These are phyloP conservation scores for Silurus meridionalis DNA, from an alignment of 2,113 vertebrate genomes.

Conservation along the genomic window DNA sequence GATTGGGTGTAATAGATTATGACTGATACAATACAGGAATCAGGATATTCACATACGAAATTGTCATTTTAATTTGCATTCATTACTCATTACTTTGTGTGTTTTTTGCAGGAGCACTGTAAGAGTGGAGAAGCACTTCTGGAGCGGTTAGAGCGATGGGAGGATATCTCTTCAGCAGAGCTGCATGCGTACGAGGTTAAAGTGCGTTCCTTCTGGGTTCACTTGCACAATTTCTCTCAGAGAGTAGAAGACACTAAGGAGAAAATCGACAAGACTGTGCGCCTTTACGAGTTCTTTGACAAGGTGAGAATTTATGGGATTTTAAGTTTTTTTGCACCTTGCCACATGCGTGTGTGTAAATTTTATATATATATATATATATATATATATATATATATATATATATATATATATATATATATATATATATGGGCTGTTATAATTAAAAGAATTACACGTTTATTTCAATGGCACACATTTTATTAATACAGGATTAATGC, in stretches of 20 bases:
- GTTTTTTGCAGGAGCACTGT: conserved; percentile 70
- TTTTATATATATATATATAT: too few relatives aligned
- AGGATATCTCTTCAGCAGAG: conserved; percentile 68
- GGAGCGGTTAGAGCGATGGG: conserved; percentile 71
- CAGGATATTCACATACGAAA: background rate
- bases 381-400: too few relatives aligned
- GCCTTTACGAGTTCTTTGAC: conserved; percentile 77
- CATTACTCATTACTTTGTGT: background rate
- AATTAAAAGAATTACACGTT: too few relatives aligned
- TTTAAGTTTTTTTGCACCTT: too few relatives aligned
- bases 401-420: too few relatives aligned
- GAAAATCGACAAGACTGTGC: conserved; percentile 69
- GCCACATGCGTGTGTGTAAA: too few relatives aligned
- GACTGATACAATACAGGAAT: background rate
- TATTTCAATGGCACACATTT: too few relatives aligned
- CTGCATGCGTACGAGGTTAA: conserved; percentile 65
- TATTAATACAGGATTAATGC: too few relatives aligned
- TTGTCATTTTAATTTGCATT: background rate
- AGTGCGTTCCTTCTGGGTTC: conserved; percentile 65
- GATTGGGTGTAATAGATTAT: background rate
- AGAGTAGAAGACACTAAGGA: conserved; percentile 70
- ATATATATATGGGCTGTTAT: too few relatives aligned
- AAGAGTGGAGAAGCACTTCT: conserved; percentile 73
- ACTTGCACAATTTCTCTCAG: conserved; percentile 71
- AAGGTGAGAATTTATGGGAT: conserved; percentile 65